phyloP scores from a whole-genome alignment of 2,888 invertebrate species.

The Lasioglossum pauxillum region DNA sequence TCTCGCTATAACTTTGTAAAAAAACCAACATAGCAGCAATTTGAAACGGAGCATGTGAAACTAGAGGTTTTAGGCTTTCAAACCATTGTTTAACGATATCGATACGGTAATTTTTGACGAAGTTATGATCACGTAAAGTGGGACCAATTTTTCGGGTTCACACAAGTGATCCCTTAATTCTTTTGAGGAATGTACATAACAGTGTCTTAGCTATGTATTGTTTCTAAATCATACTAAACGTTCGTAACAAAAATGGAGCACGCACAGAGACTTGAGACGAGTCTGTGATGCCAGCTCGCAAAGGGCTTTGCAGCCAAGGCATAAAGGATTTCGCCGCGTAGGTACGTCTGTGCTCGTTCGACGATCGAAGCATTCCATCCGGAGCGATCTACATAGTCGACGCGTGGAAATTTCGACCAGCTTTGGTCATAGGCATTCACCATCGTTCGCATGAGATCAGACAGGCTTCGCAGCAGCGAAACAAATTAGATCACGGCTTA shows the following conservation, averaged over 20 bases:
- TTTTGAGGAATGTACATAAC: background rate
- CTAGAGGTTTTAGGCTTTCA: too few species aligned
- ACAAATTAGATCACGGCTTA: slow-evolving; percentile 47
- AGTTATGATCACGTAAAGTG: too few species aligned
- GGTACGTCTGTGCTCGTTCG: background rate
- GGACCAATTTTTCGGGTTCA: too few species aligned
- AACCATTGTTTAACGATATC: too few species aligned
- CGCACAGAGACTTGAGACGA: too few species aligned
- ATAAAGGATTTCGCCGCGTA: background rate
- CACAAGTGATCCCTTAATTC: too few species aligned
- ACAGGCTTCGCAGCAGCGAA: slow-evolving; percentile 30
- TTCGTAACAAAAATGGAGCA: background rate
- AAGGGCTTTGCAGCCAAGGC: background rate
- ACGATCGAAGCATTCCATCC: background rate
- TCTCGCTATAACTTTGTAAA: too few species aligned
- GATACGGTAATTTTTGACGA: too few species aligned
- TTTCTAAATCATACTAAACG: background rate
- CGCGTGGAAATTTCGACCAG: background rate
- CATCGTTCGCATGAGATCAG: slow-evolving; percentile 1
- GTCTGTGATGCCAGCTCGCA: background rate
- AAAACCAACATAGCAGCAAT: too few species aligned
- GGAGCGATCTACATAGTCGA: background rate
- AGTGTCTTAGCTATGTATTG: background rate
- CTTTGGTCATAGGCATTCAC: background rate
- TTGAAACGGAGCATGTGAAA: too few species aligned